Evolutionary conservation across 1,140 invertebrate genomes (phyloP).

Genomic region (Adoxophyes honmai): DNA sequence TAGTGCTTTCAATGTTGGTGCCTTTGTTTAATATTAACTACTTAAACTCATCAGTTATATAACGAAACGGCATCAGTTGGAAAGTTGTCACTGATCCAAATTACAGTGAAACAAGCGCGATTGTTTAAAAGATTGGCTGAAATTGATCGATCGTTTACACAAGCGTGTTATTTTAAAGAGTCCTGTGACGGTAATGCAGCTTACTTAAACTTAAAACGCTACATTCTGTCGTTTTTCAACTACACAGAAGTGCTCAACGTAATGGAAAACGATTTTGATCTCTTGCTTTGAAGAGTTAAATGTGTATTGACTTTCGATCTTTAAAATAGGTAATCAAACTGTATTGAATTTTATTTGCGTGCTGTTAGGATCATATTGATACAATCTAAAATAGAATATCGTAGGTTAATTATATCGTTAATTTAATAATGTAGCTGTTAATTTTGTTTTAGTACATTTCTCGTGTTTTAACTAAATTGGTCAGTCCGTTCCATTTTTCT

Average conservation of each 20-base stretch:
- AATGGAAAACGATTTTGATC: slow-evolving; percentile 29
- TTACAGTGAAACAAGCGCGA: no score
- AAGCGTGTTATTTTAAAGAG: no score
- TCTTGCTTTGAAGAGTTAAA: slow-evolving; percentile 13
- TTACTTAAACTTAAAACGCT: neutral
- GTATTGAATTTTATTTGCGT: slow-evolving; percentile 2
- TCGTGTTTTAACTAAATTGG: slow-evolving; percentile 29
- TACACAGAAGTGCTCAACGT: slow-evolving; percentile 34
- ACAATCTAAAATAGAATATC: neutral
- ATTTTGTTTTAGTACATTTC: slow-evolving; percentile 27
- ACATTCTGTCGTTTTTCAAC: slow-evolving; percentile 1
- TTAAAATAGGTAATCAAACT: slow-evolving; percentile 2
- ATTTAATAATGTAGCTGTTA: slow-evolving; percentile 27
- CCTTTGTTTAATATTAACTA: slow-evolving; percentile 25
- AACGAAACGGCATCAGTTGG: slow-evolving; percentile 6
- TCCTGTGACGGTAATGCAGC: no score
- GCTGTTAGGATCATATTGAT: neutral
- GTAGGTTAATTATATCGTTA: slow-evolving; percentile 16
- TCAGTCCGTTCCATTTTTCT: slow-evolving; percentile 39
- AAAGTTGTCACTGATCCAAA: no score
- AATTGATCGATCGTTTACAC: no score
- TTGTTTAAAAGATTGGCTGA: neutral
- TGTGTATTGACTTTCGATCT: slow-evolving; percentile 4
- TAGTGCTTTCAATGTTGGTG: slow-evolving; percentile 49
- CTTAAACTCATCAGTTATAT: slow-evolving; percentile 18